These are phyloP conservation scores for Synodontis membranacea DNA, from an alignment of 2,113 vertebrate species.

Conservation along the genomic window DNA sequence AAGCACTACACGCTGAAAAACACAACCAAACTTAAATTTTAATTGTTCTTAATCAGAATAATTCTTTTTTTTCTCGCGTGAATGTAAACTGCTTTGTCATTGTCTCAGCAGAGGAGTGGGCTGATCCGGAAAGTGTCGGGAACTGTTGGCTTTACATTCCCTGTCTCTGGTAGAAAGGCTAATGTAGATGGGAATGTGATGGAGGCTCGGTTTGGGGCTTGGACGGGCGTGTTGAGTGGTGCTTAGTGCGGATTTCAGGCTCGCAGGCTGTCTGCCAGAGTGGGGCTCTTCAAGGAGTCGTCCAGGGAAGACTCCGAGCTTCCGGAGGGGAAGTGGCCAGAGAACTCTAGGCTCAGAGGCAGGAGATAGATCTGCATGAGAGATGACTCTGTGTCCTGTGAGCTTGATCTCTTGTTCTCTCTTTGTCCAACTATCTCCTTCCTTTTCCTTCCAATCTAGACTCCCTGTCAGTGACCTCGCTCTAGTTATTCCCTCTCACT, in stretches of 20 bases:
- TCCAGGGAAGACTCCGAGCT: conserved; percentile 33
- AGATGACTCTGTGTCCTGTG: conserved; percentile 35
- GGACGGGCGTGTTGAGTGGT: conserved; percentile 6
- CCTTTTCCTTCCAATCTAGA: conserved; percentile 12
- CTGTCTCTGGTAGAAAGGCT: background rate
- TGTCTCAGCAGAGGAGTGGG: background rate
- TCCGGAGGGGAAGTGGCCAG: conserved; percentile 38
- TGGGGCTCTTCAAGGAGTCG: conserved; percentile 22
- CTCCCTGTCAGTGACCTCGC: background rate
- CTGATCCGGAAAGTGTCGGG: conserved; percentile 38
- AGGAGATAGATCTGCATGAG: conserved; percentile 33
- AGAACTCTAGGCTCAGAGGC: conserved; percentile 1
- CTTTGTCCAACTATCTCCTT: conserved; percentile 13
- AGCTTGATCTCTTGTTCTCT: conserved; percentile 24
- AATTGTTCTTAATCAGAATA: background rate
- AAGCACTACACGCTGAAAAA: background rate
- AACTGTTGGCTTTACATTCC: conserved; percentile 6
- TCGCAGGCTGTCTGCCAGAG: conserved; percentile 22
- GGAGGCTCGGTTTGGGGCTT: conserved; percentile 22
- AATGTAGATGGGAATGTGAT: background rate
- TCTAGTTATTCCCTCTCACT: background rate
- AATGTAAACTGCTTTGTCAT: background rate
- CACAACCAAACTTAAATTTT: background rate
- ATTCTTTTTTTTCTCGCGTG: background rate
- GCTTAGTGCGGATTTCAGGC: conserved; percentile 31